phyloP scores from a whole-genome alignment of 2,797 vertebrate genomes.

The Ambastaia sidthimunki region DNA sequence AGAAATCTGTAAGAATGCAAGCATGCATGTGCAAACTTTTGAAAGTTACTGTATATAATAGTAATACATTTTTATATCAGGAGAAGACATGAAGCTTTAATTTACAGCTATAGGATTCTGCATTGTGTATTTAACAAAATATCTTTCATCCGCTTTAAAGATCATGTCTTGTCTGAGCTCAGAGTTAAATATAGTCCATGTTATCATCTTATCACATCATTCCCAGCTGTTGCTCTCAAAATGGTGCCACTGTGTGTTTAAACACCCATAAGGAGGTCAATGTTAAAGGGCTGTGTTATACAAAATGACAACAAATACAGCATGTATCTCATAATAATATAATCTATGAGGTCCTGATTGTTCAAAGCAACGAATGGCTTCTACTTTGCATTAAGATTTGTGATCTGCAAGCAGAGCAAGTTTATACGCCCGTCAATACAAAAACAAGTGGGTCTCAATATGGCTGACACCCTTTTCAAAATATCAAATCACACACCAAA shows the following conservation, averaged over 20 bases:
- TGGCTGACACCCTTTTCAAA: no score
- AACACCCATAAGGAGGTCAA: slow-evolving; percentile 50
- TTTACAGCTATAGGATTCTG: background rate
- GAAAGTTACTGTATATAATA: no score
- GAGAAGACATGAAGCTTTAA: background rate
- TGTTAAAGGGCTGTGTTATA: background rate
- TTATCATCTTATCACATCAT: slow-evolving; percentile 63
- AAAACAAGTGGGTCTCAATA: background rate
- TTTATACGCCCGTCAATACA: background rate
- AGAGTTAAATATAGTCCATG: slow-evolving; percentile 71
- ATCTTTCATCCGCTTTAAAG: slow-evolving; percentile 49
- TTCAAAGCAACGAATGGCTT: background rate
- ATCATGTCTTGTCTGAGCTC: slow-evolving; percentile 43
- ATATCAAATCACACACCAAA: no score
- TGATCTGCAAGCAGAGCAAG: background rate
- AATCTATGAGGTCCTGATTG: no score
- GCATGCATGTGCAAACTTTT: no score
- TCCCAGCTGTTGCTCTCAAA: slow-evolving; percentile 72
- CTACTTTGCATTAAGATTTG: background rate
- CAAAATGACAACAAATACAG: background rate
- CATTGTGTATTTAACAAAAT: slow-evolving; percentile 27
- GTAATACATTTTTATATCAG: background rate
- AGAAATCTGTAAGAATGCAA: no score
- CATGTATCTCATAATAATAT: background rate
- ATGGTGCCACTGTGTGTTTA: slow-evolving; percentile 65